Base-by-base conservation (phyloP, 2,888 invertebrate species). In the Lacanobia oleracea region DNA sequence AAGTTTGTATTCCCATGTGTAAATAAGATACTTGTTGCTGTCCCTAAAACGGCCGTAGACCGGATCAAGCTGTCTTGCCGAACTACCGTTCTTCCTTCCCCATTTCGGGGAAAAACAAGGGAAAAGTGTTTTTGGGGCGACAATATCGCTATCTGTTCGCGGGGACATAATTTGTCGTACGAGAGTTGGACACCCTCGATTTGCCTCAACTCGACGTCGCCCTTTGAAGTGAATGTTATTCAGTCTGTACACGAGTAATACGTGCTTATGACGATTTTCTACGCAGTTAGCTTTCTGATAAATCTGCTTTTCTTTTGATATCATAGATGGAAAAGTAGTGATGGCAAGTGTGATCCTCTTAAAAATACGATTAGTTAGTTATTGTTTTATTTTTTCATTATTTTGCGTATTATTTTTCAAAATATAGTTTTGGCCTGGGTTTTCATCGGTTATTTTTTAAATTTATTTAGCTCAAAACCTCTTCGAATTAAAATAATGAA, bases 41-140 rank as follows among this genome's bases (percentile, higher is more conserved):
- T 88, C 91, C 91, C 91, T 90, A 86, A 89, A 91, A 90, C 89
- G 90, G 88, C 88, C 90, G 89, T 89, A 87, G 88, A 86, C 91
- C 91, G 93, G 94, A 94, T 94, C 94, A 93, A 94, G 94, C 93
- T 94, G 94, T 94, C 94, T 94, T 91, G 90, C 88, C 90, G 91
- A 92, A 92, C 93, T 92, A 92, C 91, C 88, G 87, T 90, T 93
- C 91, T 92, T 92, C 91, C 91, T 92, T 92, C 91, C 91, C 91
- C 88, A 91, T 93, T 94, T 92, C 91, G 87, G 85, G 88, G 85
- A 88, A 90, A 92, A 94, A 94, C 92, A 93, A 92, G 90, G 90
- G 91, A 90, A 92, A 94, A 93, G 93, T 94, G 93, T 93, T 93
- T 93, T 92, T 86, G 88, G 91, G 88, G 90, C 87, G 92, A 92